Percentiles rank a stretch among this genome's conserved stretches.
These are phyloP conservation scores for Dendrolimus kikuchii DNA, from an alignment of 1,140 invertebrate genomes.

Conservation along the genomic window DNA sequence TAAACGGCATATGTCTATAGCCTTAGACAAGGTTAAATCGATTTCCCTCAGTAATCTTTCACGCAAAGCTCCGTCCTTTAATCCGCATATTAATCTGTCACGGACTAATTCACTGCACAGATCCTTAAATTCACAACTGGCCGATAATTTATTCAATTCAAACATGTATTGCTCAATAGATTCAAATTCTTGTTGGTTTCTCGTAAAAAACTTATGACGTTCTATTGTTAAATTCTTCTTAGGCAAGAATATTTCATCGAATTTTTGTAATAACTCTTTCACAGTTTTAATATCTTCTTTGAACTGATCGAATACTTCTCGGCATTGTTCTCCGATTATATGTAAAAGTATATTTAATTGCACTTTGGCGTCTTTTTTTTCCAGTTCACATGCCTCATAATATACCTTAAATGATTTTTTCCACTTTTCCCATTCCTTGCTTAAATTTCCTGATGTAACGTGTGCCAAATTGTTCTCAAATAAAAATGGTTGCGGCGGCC, in stretches of 20 bases:
- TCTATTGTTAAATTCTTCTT: conserved; percentile 27
- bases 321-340: conserved; percentile 6
- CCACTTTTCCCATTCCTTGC: conserved; percentile 4
- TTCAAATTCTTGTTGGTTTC: conserved; percentile 19
- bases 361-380: background rate
- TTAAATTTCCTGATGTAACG: background rate
- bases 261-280: conserved; percentile 11
- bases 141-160: conserved; percentile 19
- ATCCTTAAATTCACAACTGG: conserved; percentile 20
- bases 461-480: no score
- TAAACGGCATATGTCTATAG: conserved; percentile 6
- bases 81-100: conserved; percentile 20
- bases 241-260: conserved; percentile 20
- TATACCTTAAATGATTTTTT: conserved; percentile 2
- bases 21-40: conserved; percentile 10
- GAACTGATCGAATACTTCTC: conserved; percentile 6
- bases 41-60: conserved; percentile 11
- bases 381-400: conserved; percentile 4
- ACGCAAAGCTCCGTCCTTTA: conserved; percentile 5
- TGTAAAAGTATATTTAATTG: conserved; percentile 9
- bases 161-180: conserved; percentile 21
- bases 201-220: conserved; percentile 25
- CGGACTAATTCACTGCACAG: conserved; percentile 18
- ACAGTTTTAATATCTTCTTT: conserved; percentile 7
- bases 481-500: no score